Evolutionary conservation across 1,140 invertebrate species (phyloP), one percentile per base, ranked within the genome.

Genomic region (Neodiprion fabricii): DNA sequence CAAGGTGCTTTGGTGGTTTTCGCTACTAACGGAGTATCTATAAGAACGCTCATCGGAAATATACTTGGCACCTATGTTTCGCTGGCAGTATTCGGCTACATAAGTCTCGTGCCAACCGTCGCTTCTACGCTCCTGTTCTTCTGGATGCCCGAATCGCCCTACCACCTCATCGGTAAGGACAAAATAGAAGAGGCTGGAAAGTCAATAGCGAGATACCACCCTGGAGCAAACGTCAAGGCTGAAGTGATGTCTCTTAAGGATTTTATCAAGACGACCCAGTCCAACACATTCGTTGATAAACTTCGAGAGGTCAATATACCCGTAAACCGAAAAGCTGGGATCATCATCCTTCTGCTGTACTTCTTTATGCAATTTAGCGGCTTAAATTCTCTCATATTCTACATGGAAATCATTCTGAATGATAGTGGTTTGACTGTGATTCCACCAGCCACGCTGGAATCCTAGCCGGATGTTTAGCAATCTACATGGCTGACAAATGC

Each of bases 111-210:
- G 0, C 78, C 91, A 61, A 88, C 91, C 2, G 83, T 91, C 1
- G 79, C 92, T 8, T 91, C 92, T 75, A 82, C 92, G 1, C 75
- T 92, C 7, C 89, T 90, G 1, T 92, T 94, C 83, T 88, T 89
- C 50, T 90, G 90, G 70, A 90, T 95, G 84, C 94, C 94, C 0
- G 94, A 95, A 83, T 94, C 94, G n/a, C 94, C 95, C 0, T 91
- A 94, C 76, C 95, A 91, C 83, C 88, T 91, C 48, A 83, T 93
- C 1, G 89, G 89, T 68, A 87, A 88, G 17, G 89, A 91, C 21
- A 88, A 90, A 72, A 91, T 93, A 81, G 89, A 90, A 40, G 87
- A 88, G 74, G 89, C 92, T 28, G 88, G 91, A 8, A 74, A 77
- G 50, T 76, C 85, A 0, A 76, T 85, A 23, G 72, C 50, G 68